Evolutionary conservation across 2,113 vertebrate species (phyloP), one percentile per base, ranked within the genome.

Genomic region (Picathartes gymnocephalus): DNA sequence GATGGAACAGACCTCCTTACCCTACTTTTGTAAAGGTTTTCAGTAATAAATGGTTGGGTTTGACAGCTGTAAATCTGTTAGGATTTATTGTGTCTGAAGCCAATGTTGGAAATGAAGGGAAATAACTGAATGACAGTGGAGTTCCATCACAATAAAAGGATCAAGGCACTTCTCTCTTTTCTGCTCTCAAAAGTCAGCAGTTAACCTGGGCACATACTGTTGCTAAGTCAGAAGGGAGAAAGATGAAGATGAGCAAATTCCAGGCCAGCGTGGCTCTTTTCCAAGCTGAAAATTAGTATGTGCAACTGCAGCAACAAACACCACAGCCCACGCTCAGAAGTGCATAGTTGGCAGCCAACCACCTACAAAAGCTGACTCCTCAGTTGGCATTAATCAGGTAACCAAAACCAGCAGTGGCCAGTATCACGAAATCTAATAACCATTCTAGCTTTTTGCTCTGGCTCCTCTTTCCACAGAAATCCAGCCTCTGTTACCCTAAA

Each of bases 281-380:
- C 95, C 94, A 95, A 90, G 72, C 27, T 94, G 94, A 88, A 97
- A 95, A 96, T 74, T 77, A 95, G 44, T 93, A 92, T 2, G 44
- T 81, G 80, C 88, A 92, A 92, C 60, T 65, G 72, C 88, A 96
- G 92, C 92, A 96, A 93, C 83, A 94, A 94, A 88, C 60, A 92
- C 58, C 65, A 42, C 76, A 77, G 86, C 86, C 95, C 86, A 96
- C 35, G 2, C 95, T 90, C 86, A 93, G 7, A 86, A 96, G 94
- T 37, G 72, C 91, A 92, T 66, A 95, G 72, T 35, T 96, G 92
- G 95, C 96, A 97, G 78, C 31, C 31, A 94, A 90, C 69, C 69
- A 74, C 91, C 72, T 56, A 48, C 88, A 95, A 56, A 90, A 94
- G 91, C 74, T 66, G 88, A 92, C 76, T 93, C 80, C 92, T 94